These are phyloP conservation scores for Caenorhabditis uteleia DNA, from an alignment of 2,888 invertebrate genomes.

Conservation along the genomic window DNA sequence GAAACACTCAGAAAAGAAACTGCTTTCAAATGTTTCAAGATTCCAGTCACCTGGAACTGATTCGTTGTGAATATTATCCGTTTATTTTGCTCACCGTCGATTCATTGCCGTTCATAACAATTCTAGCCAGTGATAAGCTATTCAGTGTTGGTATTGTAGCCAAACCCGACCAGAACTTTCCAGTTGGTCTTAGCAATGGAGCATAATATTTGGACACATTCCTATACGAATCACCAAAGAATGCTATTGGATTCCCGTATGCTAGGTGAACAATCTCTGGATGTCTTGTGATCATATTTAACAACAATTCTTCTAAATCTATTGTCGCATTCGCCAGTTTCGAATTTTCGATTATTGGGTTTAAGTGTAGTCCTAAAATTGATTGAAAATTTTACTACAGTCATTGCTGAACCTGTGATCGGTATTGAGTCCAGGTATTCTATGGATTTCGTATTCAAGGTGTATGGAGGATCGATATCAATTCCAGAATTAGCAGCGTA, in stretches of 20 bases:
- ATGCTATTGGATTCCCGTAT: conserved; percentile 12
- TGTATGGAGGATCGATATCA: conserved; percentile 4
- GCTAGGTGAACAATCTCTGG: conserved; percentile 25
- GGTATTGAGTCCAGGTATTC: conserved; percentile 5
- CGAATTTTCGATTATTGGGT: conserved; percentile 9
- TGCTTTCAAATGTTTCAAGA: conserved; percentile 11
- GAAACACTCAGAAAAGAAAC: conserved; percentile 18
- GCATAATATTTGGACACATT: no score
- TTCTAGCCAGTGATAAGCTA: conserved; percentile 12
- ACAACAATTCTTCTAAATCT: conserved; percentile 12
- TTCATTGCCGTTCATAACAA: no score
- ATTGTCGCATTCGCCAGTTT: conserved; percentile 1
- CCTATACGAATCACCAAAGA: conserved; percentile 6
- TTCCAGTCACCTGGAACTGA: conserved; percentile 8
- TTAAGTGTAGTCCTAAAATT: conserved; percentile 6
- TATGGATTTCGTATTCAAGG: conserved; percentile 12
- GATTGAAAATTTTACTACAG: not conserved
- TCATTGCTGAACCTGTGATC: conserved; percentile 3
- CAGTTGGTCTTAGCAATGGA: conserved; percentile 7
- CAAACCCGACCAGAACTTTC: conserved; percentile 9
- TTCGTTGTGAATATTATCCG: conserved; percentile 9
- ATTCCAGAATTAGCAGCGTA: conserved; percentile 1
- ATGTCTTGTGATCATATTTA: conserved; percentile 1
- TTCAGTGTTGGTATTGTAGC: conserved; percentile 6
- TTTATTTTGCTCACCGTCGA: conserved; percentile 7